A percentile compares a stretch with the other conserved stretches of the same genome.
Evolutionary conservation across 2,797 vertebrate species (phyloP).

Genomic region (Falco peregrinus): DNA sequence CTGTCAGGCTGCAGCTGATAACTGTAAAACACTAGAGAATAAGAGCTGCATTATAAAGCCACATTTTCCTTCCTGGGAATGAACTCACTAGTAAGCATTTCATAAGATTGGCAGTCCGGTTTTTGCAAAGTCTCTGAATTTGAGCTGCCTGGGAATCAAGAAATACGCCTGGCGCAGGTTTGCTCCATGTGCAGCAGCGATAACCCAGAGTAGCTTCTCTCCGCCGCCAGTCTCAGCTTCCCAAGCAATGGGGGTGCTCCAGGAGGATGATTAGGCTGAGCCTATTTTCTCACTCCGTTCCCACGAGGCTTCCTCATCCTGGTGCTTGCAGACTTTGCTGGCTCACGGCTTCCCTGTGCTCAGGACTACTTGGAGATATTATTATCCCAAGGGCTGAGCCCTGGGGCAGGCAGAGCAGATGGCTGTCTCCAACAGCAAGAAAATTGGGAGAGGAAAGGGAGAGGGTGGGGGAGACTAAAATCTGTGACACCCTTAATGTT

Average conservation of each 20-base stretch:
- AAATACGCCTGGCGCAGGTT: neutral
- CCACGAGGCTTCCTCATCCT: neutral
- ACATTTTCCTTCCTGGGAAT: neutral
- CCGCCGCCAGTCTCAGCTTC: rapidly evolving
- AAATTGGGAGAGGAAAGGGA: neutral
- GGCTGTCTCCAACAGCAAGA: neutral
- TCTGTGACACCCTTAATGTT: neutral
- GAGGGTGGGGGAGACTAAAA: neutral
- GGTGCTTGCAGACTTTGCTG: neutral
- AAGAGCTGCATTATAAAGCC: neutral
- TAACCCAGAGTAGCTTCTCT: conserved; percentile 6
- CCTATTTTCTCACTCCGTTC: neutral
- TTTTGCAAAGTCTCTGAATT: neutral
- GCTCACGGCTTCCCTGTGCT: neutral
- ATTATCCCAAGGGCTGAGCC: neutral
- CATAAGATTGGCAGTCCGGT: neutral
- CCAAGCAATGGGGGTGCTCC: neutral
- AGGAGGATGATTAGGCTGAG: neutral
- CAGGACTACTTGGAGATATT: neutral
- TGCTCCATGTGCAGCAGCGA: neutral
- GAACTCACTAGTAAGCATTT: neutral
- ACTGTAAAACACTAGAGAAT: neutral
- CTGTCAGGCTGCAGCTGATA: neutral
- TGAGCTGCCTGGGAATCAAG: neutral
- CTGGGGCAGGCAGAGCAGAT: neutral